A percentile compares a stretch with the other conserved stretches of the same genome.
Evolutionary conservation across 1,140 invertebrate genomes (phyloP).

Genomic region (Sycophaga agraensis): DNA sequence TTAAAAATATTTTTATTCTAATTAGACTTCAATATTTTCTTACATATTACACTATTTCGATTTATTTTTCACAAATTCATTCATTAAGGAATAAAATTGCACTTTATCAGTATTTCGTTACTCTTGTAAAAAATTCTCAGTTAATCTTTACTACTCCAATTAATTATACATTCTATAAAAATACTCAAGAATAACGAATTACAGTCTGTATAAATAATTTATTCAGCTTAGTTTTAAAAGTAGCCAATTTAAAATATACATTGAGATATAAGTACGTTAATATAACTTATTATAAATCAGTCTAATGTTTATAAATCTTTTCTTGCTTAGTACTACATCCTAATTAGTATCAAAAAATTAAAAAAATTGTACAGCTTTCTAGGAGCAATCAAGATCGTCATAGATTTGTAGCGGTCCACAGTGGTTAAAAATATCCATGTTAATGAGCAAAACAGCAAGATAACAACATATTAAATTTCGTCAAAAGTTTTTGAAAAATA

Average conservation of each 20-base stretch:
- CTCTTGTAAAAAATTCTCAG: too few species aligned
- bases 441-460: too few species aligned
- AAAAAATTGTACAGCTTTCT: too few species aligned
- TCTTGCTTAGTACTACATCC: not conserved
- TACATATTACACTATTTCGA: not conserved
- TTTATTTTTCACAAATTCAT: not conserved
- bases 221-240: slow-evolving; percentile 4
- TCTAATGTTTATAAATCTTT: not conserved
- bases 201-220: not conserved
- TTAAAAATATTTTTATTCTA: not conserved
- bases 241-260: not conserved
- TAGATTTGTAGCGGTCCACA: too few species aligned
- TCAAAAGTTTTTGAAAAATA: too few species aligned
- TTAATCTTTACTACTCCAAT: too few species aligned
- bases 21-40: not conserved
- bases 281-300: slow-evolving; percentile 12
- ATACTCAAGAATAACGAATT: too few species aligned
- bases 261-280: slow-evolving; percentile 1
- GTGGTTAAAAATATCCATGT: too few species aligned
- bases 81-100: not conserved
- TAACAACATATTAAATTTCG: too few species aligned
- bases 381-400: too few species aligned
- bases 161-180: too few species aligned
- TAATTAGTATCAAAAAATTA: not conserved
- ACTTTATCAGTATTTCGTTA: not conserved